These are phyloP conservation scores for Trachops cirrhosus DNA, from an alignment of 2,797 vertebrate genomes.

Conservation along the genomic window DNA sequence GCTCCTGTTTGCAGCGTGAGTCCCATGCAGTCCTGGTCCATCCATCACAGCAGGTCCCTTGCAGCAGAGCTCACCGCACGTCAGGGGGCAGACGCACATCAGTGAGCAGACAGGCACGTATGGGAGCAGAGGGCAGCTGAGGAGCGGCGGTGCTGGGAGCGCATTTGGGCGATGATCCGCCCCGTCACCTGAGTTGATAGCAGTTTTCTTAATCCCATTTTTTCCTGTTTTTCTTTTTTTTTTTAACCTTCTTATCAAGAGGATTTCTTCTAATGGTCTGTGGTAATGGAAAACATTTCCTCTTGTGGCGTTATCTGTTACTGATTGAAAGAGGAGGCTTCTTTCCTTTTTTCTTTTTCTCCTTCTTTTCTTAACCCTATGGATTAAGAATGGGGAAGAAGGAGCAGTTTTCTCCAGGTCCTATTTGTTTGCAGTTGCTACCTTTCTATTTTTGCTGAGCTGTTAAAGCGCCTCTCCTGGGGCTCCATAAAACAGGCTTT, in stretches of 20 bases:
- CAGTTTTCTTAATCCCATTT: constrained; percentile 4
- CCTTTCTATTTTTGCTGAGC: background rate
- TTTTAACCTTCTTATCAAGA: background rate
- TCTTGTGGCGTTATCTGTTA: background rate
- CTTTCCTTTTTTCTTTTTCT: background rate
- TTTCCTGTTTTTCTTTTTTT: background rate
- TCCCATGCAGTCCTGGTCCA: background rate
- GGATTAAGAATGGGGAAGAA: background rate
- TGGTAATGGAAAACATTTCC: background rate
- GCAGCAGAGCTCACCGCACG: accelerated
- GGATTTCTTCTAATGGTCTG: background rate
- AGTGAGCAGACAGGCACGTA: no score
- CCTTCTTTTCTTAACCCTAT: background rate
- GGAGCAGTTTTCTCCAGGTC: background rate
- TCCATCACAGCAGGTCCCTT: background rate
- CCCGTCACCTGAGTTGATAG: background rate
- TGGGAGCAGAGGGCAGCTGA: background rate
- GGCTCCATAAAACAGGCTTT: background rate
- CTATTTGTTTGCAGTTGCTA: background rate
- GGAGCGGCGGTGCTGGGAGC: background rate
- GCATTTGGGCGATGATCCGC: background rate
- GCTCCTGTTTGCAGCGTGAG: background rate
- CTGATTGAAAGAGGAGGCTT: background rate
- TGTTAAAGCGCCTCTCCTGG: background rate
- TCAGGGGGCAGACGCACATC: no score